phyloP scores from a whole-genome alignment of 1,140 invertebrate species.

The Aradophagus sp. region DNA sequence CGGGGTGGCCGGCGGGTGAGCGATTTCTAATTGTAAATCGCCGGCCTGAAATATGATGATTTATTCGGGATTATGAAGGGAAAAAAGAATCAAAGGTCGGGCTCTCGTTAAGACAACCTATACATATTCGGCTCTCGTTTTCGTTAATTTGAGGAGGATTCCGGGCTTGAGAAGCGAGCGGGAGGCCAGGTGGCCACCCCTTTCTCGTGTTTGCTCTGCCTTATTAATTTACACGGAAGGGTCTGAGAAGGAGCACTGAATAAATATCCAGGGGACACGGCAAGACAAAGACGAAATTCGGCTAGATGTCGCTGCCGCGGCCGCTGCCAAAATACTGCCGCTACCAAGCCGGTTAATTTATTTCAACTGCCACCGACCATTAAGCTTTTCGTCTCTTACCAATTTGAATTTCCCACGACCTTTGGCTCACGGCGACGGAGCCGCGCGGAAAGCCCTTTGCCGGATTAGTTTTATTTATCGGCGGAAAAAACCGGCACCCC shows the following conservation, averaged over 20 bases:
- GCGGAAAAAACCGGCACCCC: conserved; percentile 8
- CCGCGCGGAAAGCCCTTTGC: conserved; percentile 13
- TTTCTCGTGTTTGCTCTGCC: conserved; percentile 59
- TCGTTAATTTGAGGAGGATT: conserved; percentile 58
- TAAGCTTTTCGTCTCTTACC: conserved; percentile 50
- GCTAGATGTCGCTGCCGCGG: conserved; percentile 48
- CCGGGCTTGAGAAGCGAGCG: conserved; percentile 43
- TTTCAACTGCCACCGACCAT: conserved; percentile 52
- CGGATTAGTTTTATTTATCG: conserved; percentile 24
- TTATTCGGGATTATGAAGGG: conserved; percentile 27
- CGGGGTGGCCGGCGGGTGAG: too few relatives aligned
- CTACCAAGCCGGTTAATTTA: conserved; percentile 52
- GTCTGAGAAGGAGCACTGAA: conserved; percentile 59
- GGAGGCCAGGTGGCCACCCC: conserved; percentile 57
- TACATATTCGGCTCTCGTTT: conserved; percentile 59
- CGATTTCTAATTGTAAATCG: conserved; percentile 40
- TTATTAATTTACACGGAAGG: conserved; percentile 61
- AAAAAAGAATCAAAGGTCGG: conserved; percentile 30
- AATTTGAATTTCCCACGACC: conserved; percentile 42
- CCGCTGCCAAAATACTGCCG: conserved; percentile 45
- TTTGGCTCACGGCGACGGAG: conserved; percentile 17
- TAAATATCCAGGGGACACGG: conserved; percentile 57
- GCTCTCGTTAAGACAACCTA: conserved; percentile 52
- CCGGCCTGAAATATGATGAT: conserved; percentile 27
- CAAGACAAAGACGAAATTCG: conserved; percentile 58